These are phyloP conservation scores for Thermophis baileyi DNA, from an alignment of 2,113 vertebrate species.

Conservation along the genomic window DNA sequence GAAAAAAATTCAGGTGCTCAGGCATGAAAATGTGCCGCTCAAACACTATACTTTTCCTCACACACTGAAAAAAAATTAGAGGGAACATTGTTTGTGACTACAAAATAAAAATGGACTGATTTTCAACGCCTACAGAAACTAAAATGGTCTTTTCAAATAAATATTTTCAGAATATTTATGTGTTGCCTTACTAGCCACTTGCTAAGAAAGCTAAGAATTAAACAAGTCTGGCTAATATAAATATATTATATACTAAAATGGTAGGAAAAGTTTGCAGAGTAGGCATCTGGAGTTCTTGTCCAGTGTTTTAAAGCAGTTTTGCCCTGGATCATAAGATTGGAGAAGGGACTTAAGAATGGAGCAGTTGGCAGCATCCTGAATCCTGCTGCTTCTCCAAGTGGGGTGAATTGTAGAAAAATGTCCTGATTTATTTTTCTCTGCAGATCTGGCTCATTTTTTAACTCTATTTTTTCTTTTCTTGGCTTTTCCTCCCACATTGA, in stretches of 20 bases:
- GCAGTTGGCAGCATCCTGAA: background rate
- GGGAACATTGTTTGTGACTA: background rate
- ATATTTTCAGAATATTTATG: background rate
- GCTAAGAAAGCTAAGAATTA: background rate
- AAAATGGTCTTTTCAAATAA: background rate
- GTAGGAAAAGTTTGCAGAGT: background rate
- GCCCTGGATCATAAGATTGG: background rate
- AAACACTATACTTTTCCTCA: too few relatives aligned
- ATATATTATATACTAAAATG: background rate
- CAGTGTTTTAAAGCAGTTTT: background rate
- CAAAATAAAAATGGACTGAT: background rate
- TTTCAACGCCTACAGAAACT: background rate
- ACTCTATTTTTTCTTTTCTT: background rate
- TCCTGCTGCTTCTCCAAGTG: background rate
- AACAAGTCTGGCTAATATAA: background rate
- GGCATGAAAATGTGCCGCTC: too few relatives aligned
- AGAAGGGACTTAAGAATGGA: background rate
- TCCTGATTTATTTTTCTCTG: background rate
- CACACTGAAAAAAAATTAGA: too few relatives aligned
- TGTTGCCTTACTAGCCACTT: background rate
- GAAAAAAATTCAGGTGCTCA: too few relatives aligned
- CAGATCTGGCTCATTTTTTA: background rate
- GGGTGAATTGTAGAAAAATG: background rate
- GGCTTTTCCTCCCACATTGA: background rate
- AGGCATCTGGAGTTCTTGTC: background rate